Percentiles rank a stretch among this genome's conserved stretches.
Conservation (phyloP, 2,888 invertebrate genomes). For the Euzophera pinguis region DNA sequence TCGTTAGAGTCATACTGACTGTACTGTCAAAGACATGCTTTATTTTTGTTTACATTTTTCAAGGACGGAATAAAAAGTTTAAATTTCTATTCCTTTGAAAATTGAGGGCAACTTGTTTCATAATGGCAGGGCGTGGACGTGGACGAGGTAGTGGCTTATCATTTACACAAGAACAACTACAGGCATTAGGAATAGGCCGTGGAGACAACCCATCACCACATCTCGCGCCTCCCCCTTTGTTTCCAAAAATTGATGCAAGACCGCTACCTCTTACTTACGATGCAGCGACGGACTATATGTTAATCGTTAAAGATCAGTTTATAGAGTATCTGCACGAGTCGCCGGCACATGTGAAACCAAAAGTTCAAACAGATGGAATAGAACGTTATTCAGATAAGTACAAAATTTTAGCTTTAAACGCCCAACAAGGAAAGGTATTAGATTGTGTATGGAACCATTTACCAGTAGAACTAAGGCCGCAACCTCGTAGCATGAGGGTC, state of each 20-base stretch:
- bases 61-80: too few relatives aligned
- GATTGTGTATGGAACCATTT: constrained; percentile 82
- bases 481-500: constrained; percentile 54
- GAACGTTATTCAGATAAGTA: constrained; percentile 81
- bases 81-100: too few relatives aligned
- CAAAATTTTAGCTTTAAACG: constrained; percentile 67
- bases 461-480: constrained; percentile 82
- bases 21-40: too few relatives aligned
- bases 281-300: constrained; percentile 83
- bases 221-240: constrained; percentile 80
- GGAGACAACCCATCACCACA: constrained; percentile 77
- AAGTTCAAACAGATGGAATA: constrained; percentile 67
- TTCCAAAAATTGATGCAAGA: constrained; percentile 79
- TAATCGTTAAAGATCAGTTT: constrained; percentile 86
- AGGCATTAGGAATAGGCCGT: constrained; percentile 74
- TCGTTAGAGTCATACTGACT: too few relatives aligned
- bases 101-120: constrained; percentile 1
- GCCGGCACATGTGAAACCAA: constrained; percentile 78
- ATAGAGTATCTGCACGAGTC: constrained; percentile 86
- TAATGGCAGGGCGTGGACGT: constrained; percentile 71
- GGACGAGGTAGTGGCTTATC: constrained; percentile 73
- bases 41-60: too few relatives aligned
- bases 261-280: constrained; percentile 75
- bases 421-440: constrained; percentile 63
- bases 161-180: constrained; percentile 79